Evolutionary conservation across 2,113 vertebrate species (phyloP).

Genomic region (Stercorarius parasiticus): DNA sequence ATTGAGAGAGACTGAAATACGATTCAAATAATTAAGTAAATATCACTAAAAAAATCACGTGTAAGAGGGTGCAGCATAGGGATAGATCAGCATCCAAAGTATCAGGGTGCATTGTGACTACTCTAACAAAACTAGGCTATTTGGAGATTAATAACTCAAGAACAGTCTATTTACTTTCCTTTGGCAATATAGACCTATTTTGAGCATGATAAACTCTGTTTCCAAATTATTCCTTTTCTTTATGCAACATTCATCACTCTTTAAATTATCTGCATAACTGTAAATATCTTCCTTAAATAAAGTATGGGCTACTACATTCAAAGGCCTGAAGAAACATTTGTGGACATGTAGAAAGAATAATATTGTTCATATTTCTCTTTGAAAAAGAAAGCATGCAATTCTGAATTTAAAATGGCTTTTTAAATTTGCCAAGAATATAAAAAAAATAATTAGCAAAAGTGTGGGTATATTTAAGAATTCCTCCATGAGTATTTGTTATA

Average conservation of each 20-base stretch:
- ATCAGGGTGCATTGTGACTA: background rate
- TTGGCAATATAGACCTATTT: background rate
- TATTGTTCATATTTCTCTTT: background rate
- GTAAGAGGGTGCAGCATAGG: background rate
- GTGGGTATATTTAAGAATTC: background rate
- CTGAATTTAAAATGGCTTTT: background rate
- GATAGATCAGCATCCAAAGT: background rate
- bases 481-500: background rate
- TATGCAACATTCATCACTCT: background rate
- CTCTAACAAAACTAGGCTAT: background rate
- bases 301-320: background rate
- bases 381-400: background rate
- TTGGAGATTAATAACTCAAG: background rate
- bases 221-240: background rate
- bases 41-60: background rate
- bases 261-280: background rate
- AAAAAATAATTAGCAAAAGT: background rate
- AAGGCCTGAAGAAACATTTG: constrained; percentile 5
- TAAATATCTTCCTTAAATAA: background rate
- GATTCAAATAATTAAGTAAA: background rate
- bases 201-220: background rate
- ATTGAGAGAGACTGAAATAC: background rate
- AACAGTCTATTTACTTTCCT: background rate
- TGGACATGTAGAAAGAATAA: background rate
- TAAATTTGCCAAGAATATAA: background rate